Conservation (phyloP, 2,113 vertebrate genomes). For the Sprattus sprattus region DNA sequence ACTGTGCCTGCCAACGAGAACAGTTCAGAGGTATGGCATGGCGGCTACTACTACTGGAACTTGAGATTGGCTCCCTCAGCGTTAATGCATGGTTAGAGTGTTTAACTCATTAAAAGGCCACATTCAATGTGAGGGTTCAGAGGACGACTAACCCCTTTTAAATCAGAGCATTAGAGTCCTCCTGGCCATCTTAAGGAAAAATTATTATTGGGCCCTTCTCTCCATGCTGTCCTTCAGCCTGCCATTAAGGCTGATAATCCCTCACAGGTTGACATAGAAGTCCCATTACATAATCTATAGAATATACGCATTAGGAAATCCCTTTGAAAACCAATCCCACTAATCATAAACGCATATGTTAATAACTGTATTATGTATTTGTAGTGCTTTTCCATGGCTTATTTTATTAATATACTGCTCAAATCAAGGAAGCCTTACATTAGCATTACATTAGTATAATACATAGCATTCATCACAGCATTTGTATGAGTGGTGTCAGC, state of each 20-base stretch:
- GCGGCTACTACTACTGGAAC: not conserved
- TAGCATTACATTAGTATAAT: constrained; percentile 22
- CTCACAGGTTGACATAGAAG: not conserved
- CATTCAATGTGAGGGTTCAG: constrained; percentile 32
- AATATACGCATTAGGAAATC: not conserved
- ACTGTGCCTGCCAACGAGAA: not conserved
- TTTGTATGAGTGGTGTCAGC: not conserved
- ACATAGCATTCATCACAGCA: not conserved
- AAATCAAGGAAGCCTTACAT: not conserved
- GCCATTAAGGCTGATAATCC: constrained; percentile 40
- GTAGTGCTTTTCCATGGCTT: not conserved
- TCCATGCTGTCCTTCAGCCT: constrained; percentile 38
- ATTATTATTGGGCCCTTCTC: constrained; percentile 44
- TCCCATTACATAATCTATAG: not conserved
- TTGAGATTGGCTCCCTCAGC: not conserved
- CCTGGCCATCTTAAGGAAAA: constrained; percentile 40
- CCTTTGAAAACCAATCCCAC: constrained; percentile 8
- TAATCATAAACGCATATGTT: not conserved
- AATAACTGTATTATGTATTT: not conserved
- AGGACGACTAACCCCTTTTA: constrained; percentile 40
- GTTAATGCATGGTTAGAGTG: constrained; percentile 21
- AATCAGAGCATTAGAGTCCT: constrained; percentile 38
- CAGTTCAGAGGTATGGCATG: not conserved
- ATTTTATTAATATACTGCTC: not conserved
- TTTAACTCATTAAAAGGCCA: constrained; percentile 28